Percentiles rank a stretch among this genome's conserved stretches.
Evolutionary conservation across 1,140 invertebrate genomes (phyloP).

Genomic region (Pogonus chalceus): DNA sequence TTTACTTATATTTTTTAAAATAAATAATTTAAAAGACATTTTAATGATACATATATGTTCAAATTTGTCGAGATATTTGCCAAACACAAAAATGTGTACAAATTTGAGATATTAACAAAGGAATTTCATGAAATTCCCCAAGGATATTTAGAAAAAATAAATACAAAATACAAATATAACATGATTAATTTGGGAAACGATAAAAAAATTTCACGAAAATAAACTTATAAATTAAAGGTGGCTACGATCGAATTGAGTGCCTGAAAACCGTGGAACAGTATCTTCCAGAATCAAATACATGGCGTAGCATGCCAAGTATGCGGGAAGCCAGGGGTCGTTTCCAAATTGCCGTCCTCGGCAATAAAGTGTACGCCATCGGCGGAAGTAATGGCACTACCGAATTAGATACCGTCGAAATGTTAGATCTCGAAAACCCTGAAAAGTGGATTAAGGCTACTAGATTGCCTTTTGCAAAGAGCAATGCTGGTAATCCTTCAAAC

Average conservation of each 20-base stretch:
- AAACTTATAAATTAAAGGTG: conserved; percentile 54
- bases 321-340: conserved; percentile 61
- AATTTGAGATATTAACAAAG: too few species aligned
- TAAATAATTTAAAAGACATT: too few species aligned
- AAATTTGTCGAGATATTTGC: too few species aligned
- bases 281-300: conserved; percentile 55
- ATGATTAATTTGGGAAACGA: too few species aligned
- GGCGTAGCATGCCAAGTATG: conserved; percentile 59
- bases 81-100: too few species aligned
- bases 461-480: conserved; percentile 55
- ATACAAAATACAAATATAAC: too few species aligned
- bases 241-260: conserved; percentile 79
- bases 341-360: conserved; percentile 55
- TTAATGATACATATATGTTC: too few species aligned
- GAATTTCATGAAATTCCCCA: too few species aligned
- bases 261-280: conserved; percentile 66
- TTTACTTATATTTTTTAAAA: too few species aligned
- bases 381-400: conserved; percentile 70
- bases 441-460: conserved; percentile 55
- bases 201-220: too few species aligned
- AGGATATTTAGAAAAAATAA: too few species aligned
- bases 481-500: conserved; percentile 39
- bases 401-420: conserved; percentile 56
- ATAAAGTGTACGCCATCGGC: conserved; percentile 63
- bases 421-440: conserved; percentile 36